phyloP scores from a whole-genome alignment of 1,140 invertebrate species.

The Bombus polaris region DNA sequence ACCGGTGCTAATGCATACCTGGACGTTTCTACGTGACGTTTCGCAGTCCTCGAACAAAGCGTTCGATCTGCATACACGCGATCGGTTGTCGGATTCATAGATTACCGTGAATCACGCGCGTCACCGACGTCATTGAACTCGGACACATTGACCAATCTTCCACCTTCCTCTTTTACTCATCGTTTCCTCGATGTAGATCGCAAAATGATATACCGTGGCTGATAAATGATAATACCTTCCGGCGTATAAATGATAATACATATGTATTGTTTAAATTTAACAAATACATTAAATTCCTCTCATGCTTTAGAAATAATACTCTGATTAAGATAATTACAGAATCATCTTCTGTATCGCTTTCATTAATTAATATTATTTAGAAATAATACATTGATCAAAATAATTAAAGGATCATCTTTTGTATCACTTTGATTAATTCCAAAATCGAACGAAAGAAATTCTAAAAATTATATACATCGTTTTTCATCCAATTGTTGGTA shows the following conservation, averaged over 20 bases:
- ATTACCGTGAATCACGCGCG: conserved; percentile 57
- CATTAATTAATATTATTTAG: too few species aligned
- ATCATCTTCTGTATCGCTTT: too few species aligned
- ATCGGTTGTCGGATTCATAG: conserved; percentile 47
- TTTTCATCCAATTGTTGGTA: too few species aligned
- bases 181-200: neutral
- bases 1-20: conserved; percentile 33
- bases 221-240: neutral
- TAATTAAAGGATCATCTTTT: too few species aligned
- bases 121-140: conserved; percentile 12
- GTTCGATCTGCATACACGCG: conserved; percentile 49
- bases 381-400: too few species aligned
- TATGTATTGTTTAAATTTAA: too few species aligned
- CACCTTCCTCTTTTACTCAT: conserved; percentile 56
- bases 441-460: too few species aligned
- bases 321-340: too few species aligned
- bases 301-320: too few species aligned
- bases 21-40: conserved; percentile 55
- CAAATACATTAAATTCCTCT: too few species aligned
- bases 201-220: neutral
- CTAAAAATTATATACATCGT: too few species aligned
- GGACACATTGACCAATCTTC: conserved; percentile 7
- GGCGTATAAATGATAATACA: neutral
- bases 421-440: too few species aligned
- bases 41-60: conserved; percentile 53